Evolutionary conservation across 2,797 vertebrate genomes (phyloP).

Genomic region (Acanthurus lineatus): DNA sequence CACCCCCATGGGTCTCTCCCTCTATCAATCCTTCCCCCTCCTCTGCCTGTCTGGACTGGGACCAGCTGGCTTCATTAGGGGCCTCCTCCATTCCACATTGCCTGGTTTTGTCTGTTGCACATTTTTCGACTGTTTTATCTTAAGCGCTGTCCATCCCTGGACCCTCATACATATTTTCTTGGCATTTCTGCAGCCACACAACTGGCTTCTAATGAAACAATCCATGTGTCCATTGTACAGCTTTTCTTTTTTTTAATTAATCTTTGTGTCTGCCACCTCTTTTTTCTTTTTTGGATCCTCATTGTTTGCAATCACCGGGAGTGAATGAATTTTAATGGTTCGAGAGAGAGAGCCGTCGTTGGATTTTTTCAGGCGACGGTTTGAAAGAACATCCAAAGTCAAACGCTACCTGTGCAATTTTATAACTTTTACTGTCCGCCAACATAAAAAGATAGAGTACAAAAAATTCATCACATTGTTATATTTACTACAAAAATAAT

Average conservation of each 20-base stretch:
- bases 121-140: constrained; percentile 90
- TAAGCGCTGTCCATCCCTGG: constrained; percentile 86
- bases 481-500: constrained; percentile 16
- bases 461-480: constrained; percentile 17
- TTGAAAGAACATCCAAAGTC: constrained; percentile 77
- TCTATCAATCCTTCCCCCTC: constrained; percentile 85
- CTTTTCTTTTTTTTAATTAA: constrained; percentile 86
- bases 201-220: constrained; percentile 89
- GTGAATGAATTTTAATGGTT: constrained; percentile 77
- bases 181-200: constrained; percentile 84
- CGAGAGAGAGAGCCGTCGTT: constrained; percentile 70
- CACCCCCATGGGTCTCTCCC: constrained; percentile 78
- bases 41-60: constrained; percentile 87
- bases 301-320: constrained; percentile 81
- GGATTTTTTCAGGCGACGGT: constrained; percentile 67
- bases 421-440: constrained; percentile 37
- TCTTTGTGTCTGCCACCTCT: constrained; percentile 85
- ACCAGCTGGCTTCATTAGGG: constrained; percentile 91
- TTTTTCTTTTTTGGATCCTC: constrained; percentile 75
- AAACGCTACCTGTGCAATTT: constrained; percentile 61
- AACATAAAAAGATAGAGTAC: constrained; percentile 17
- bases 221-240: constrained; percentile 86
- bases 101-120: constrained; percentile 88
- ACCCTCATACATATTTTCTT: constrained; percentile 88
- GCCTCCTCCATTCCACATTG: constrained; percentile 87